A percentile compares a stretch with the other conserved stretches of the same genome.
Evolutionary conservation across 2,113 vertebrate species (phyloP).

Genomic region (Ceyx margarethae): DNA sequence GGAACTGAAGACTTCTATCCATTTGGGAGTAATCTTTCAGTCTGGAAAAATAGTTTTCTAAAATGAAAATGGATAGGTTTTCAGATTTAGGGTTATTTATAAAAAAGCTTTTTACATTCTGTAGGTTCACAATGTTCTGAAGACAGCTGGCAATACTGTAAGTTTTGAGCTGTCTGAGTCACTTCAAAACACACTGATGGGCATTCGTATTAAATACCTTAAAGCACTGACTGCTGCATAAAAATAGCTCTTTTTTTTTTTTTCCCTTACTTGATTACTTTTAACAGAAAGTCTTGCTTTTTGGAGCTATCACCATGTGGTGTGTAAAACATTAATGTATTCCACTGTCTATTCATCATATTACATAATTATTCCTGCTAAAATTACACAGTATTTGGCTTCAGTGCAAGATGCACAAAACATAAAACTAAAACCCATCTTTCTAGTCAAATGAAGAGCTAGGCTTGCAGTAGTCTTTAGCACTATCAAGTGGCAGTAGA

Average conservation of each 20-base stretch:
- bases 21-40: background rate
- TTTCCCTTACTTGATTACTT: background rate
- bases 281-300: background rate
- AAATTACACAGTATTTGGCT: background rate
- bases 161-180: slow-evolving; percentile 1
- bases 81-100: slow-evolving; percentile 14
- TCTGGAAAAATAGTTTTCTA: background rate
- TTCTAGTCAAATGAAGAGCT: slow-evolving; percentile 18
- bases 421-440: background rate
- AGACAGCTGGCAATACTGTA: background rate
- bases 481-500: background rate
- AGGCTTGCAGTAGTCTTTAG: background rate
- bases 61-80: slow-evolving; percentile 21
- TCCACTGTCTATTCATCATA: background rate
- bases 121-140: background rate
- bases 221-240: background rate
- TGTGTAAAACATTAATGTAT: background rate
- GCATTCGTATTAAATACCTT: slow-evolving; percentile 17
- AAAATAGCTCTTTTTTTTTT: background rate
- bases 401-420: background rate
- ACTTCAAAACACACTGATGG: background rate
- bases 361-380: background rate
- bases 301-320: background rate
- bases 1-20: background rate
- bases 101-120: background rate